phyloP scores from a whole-genome alignment of 2,113 vertebrate genomes.

The Psilopsiagon aymara region DNA sequence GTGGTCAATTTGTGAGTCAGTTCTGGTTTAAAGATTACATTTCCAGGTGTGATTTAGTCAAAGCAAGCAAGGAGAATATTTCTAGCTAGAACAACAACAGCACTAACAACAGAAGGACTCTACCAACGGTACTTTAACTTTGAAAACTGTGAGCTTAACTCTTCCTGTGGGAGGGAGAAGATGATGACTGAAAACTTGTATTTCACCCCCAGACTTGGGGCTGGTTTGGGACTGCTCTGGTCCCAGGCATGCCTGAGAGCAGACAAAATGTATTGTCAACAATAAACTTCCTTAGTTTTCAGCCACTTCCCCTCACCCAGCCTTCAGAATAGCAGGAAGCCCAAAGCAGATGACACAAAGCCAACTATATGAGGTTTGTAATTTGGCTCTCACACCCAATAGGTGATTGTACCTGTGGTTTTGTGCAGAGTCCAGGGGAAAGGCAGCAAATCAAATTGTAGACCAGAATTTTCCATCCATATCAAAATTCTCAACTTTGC shows the following conservation, averaged over 20 bases:
- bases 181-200: neutral
- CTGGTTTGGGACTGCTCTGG: neutral
- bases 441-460: neutral
- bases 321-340: neutral
- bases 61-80: neutral
- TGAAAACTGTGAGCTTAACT: neutral
- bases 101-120: neutral
- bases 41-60: conserved; percentile 21
- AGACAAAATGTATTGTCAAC: conserved; percentile 1
- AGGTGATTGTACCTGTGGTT: neutral
- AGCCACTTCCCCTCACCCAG: conserved; percentile 3
- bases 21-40: neutral
- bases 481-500: neutral
- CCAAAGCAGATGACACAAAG: neutral
- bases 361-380: neutral
- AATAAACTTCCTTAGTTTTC: conserved; percentile 41
- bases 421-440: neutral
- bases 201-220: neutral
- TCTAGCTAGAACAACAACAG: neutral
- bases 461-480: neutral
- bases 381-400: neutral
- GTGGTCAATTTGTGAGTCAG: neutral
- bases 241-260: neutral
- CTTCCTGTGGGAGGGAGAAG: neutral
- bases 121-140: neutral